Percentiles rank a stretch among this genome's conserved stretches.
phyloP scores from a whole-genome alignment of 2,113 vertebrate genomes.

The Brachyistius frenatus region DNA sequence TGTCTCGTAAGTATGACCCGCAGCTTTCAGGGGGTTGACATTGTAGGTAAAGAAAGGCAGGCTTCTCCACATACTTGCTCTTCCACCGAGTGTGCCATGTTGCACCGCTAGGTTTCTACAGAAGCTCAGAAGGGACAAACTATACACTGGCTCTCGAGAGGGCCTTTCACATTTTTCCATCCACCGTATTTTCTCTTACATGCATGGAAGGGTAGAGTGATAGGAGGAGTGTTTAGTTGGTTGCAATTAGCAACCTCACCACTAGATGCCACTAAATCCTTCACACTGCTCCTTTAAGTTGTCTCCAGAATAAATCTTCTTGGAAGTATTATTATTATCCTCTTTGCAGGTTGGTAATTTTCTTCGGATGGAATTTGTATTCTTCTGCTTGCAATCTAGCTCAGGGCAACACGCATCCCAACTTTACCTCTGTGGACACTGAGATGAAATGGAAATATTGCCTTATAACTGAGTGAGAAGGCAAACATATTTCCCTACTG shows the following conservation, averaged over 20 bases:
- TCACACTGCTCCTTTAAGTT: slow-evolving; percentile 14
- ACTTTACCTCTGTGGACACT: slow-evolving; percentile 11
- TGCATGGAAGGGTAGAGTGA: no score
- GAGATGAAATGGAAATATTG: slow-evolving; percentile 38
- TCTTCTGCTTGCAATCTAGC: neutral
- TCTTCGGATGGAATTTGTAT: neutral
- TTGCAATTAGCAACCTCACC: neutral
- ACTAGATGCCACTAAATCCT: neutral
- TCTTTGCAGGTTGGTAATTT: neutral
- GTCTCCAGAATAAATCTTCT: neutral
- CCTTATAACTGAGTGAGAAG: slow-evolving; percentile 38
- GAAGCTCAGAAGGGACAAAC: neutral
- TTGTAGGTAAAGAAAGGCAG: no score
- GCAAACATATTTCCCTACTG: slow-evolving; percentile 42
- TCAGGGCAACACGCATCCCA: neutral
- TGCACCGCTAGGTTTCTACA: no score
- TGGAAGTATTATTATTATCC: neutral
- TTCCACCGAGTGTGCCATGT: no score
- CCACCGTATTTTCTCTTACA: no score
- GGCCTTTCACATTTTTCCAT: no score
- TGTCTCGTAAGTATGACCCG: no score
- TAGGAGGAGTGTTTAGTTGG: neutral
- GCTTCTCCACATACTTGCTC: no score
- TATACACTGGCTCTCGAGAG: no score
- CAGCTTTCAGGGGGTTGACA: no score